Conservation (phyloP, 2,888 invertebrate genomes). For the Habrosyne pyritoides region DNA sequence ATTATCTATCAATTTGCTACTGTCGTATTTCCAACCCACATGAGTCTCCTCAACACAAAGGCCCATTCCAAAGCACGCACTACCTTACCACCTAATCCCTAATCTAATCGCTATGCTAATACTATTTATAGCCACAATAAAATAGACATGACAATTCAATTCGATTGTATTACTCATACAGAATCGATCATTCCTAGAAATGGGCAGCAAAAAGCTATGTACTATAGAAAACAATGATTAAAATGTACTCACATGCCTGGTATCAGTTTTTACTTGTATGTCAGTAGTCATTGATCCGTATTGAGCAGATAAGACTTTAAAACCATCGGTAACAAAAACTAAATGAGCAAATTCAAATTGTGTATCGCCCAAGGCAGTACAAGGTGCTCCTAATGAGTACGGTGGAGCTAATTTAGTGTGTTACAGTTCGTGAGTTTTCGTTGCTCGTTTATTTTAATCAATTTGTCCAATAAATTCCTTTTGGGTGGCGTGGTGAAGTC, state of each 20-base stretch:
- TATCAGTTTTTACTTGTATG: conserved; percentile 23
- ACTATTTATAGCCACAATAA: conserved; percentile 5
- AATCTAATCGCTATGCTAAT: conserved; percentile 7
- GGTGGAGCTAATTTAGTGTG: conserved; percentile 42
- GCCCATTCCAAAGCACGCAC: background rate
- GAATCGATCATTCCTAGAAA: conserved; percentile 18
- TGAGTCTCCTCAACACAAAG: background rate
- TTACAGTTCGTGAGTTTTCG: conserved; percentile 42
- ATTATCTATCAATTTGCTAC: conserved; percentile 18
- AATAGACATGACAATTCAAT: conserved; percentile 7
- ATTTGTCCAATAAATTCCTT: conserved; percentile 44
- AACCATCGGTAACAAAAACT: conserved; percentile 37
- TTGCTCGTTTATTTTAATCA: conserved; percentile 47
- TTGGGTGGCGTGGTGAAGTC: conserved; percentile 37
- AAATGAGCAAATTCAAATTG: conserved; percentile 49
- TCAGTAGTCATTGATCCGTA: conserved; percentile 29
- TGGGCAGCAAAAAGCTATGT: conserved; percentile 18
- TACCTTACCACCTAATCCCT: background rate
- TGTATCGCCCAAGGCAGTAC: conserved; percentile 53
- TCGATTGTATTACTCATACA: conserved; percentile 1
- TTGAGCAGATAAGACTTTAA: conserved; percentile 21
- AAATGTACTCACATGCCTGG: conserved; percentile 9
- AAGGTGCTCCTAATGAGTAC: conserved; percentile 47
- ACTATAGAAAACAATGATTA: conserved; percentile 8
- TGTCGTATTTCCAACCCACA: conserved; percentile 3